phyloP scores from a whole-genome alignment of 1,140 invertebrate genomes.

The Ooceraea biroi region DNA sequence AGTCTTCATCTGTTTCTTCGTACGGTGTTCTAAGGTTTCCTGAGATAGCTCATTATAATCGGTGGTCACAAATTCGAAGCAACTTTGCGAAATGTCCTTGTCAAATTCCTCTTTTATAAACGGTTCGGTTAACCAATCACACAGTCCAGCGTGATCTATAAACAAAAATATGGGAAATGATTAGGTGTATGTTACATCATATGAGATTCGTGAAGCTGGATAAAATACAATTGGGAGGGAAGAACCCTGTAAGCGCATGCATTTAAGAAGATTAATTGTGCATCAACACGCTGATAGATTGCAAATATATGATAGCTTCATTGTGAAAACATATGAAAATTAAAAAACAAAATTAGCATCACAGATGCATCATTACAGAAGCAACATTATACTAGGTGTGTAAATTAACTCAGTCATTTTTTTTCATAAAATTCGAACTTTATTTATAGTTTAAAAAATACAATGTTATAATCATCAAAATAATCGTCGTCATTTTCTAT shows the following conservation, averaged over 20 bases:
- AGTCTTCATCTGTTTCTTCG: slow-evolving; percentile 46
- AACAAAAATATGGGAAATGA: slow-evolving; percentile 25
- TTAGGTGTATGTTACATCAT: slow-evolving; percentile 15
- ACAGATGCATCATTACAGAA: no score
- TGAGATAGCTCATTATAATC: slow-evolving; percentile 43
- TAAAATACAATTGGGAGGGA: background rate
- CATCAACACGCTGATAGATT: background rate
- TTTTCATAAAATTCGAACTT: no score
- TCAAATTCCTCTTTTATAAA: slow-evolving; percentile 57
- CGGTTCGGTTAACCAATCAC: slow-evolving; percentile 41
- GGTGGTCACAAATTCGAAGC: slow-evolving; percentile 62
- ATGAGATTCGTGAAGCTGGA: background rate
- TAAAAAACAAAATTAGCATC: background rate
- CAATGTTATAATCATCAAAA: no score
- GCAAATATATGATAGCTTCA: background rate
- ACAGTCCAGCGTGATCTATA: slow-evolving; percentile 44
- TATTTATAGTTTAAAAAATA: no score
- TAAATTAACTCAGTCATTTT: no score
- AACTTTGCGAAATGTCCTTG: slow-evolving; percentile 53
- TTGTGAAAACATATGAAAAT: background rate
- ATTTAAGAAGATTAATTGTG: background rate
- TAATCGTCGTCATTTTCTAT: no score
- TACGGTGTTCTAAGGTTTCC: slow-evolving; percentile 11
- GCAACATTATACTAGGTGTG: no score
- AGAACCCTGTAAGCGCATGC: slow-evolving; percentile 35